Percentiles rank a stretch among this genome's conserved stretches.
Conservation (phyloP, 2,888 invertebrate genomes). For the Apamea monoglypha region DNA sequence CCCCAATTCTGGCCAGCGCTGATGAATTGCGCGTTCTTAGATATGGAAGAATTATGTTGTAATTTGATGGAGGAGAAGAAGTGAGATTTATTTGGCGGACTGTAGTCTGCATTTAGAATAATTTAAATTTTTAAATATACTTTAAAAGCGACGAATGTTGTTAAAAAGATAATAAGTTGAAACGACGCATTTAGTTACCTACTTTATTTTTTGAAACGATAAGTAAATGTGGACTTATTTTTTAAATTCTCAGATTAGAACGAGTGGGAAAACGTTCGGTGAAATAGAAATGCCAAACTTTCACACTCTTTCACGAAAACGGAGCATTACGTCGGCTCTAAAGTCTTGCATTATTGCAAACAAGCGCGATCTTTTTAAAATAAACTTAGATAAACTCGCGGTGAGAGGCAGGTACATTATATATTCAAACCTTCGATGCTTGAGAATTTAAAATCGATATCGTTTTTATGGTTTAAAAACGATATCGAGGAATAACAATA, state of each 20-base stretch:
- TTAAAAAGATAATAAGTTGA: neutral
- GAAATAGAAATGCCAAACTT: conserved; percentile 43
- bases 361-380: conserved; percentile 18
- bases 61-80: conserved; percentile 29
- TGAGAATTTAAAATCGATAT: conserved; percentile 53
- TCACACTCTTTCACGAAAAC: conserved; percentile 17
- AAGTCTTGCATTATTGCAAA: neutral
- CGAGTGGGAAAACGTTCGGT: neutral
- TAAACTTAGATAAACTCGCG: conserved; percentile 16
- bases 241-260: conserved; percentile 21
- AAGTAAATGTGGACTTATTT: conserved; percentile 2
- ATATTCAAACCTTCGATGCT: conserved; percentile 36
- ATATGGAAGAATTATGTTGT: conserved; percentile 42
- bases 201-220: conserved; percentile 1
- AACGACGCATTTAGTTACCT: neutral
- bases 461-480: conserved; percentile 41
- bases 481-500: conserved; percentile 54
- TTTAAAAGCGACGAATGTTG: neutral
- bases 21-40: conserved; percentile 51
- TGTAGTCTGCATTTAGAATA: neutral
- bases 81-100: conserved; percentile 12
- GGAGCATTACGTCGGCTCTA: conserved; percentile 9
- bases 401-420: conserved; percentile 20
- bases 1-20: conserved; percentile 47
- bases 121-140: neutral